These are phyloP conservation scores for Congeria kusceri DNA, from an alignment of 2,888 invertebrate species.

Conservation along the genomic window DNA sequence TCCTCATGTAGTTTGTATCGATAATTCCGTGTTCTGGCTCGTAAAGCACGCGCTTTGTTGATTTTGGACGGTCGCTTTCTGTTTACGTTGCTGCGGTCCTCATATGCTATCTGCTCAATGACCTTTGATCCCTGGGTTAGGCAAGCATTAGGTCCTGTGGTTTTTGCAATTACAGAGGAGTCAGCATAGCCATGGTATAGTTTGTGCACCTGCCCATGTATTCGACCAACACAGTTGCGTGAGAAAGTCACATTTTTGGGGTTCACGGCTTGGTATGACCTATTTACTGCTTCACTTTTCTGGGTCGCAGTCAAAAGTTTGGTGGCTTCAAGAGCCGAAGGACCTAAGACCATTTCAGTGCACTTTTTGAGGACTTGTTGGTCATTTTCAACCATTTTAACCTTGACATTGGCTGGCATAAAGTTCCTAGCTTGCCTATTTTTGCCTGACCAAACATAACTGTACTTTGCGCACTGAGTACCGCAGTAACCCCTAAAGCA, in stretches of 20 bases:
- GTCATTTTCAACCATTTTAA: constrained; percentile 1
- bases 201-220: no score
- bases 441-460: not conserved
- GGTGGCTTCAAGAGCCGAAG: not conserved
- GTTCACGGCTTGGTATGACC: not conserved
- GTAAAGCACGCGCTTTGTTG: not conserved
- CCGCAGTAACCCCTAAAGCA: constrained; percentile 6
- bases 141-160: not conserved
- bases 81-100: not conserved
- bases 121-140: not conserved
- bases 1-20: not conserved
- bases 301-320: not conserved
- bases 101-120: not conserved
- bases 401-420: constrained; percentile 4
- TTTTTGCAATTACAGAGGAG: not conserved
- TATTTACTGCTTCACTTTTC: not conserved
- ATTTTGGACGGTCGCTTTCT: not conserved
- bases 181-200: not conserved
- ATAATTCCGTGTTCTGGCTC: not conserved
- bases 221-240: constrained; percentile 2
- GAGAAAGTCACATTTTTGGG: not conserved
- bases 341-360: not conserved
- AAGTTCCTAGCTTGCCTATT: not conserved
- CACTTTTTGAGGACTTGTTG: not conserved
- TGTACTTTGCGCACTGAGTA: not conserved